These are phyloP conservation scores for Syrphus vitripennis DNA, from an alignment of 2,888 invertebrate genomes.

Conservation along the genomic window DNA sequence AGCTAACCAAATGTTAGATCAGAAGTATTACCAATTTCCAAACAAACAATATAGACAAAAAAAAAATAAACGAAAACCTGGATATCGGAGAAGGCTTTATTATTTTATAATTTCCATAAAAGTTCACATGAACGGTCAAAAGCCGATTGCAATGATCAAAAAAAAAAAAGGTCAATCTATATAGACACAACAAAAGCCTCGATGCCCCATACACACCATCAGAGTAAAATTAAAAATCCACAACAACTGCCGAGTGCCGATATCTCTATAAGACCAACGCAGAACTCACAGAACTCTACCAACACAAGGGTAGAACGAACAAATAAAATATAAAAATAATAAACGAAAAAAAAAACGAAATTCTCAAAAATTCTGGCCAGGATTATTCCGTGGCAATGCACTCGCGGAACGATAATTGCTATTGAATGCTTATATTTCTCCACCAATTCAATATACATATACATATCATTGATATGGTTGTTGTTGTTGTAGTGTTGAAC, in stretches of 20 bases:
- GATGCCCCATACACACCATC: not conserved
- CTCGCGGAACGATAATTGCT: slow-evolving; percentile 60
- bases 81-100: not conserved
- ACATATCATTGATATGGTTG: not conserved
- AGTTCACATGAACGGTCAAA: slow-evolving; percentile 38
- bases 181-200: not conserved
- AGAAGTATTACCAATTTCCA: not conserved
- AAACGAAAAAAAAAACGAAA: slow-evolving; percentile 14
- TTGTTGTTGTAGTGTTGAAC: not conserved
- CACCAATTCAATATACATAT: not conserved
- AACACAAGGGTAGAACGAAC: not conserved
- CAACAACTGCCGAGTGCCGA: slow-evolving; percentile 8
- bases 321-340: slow-evolving; percentile 26
- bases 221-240: slow-evolving; percentile 23
- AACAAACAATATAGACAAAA: not conserved
- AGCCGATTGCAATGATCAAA: slow-evolving; percentile 23
- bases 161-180: slow-evolving; percentile 18
- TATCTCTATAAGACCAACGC: not conserved
- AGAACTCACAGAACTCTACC: not conserved
- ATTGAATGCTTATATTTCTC: slow-evolving; percentile 39
- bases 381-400: slow-evolving; percentile 59
- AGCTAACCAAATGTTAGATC: not conserved
- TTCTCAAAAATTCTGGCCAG: slow-evolving; percentile 28
- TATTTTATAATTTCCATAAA: slow-evolving; percentile 29
- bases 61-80: not conserved